Percentiles rank a stretch among this genome's conserved stretches.
Evolutionary conservation across 1,140 invertebrate species (phyloP).

Genomic region (Apis laboriosa): DNA sequence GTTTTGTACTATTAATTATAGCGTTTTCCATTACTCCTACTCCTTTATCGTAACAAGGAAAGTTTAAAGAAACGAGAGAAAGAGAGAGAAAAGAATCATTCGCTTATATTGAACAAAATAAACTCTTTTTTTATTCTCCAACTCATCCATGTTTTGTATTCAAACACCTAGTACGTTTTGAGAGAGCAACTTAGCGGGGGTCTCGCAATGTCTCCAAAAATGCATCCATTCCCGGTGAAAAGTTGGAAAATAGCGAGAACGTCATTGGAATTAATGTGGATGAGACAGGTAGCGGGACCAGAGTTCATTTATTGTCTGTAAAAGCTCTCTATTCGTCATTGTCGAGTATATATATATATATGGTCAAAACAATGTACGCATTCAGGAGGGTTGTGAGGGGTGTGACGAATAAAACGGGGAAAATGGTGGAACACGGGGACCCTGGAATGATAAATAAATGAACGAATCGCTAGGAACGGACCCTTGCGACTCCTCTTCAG

Average conservation of each 20-base stretch:
- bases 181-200: background rate
- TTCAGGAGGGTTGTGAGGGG: slow-evolving; percentile 57
- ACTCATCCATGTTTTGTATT: too few species aligned
- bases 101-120: too few species aligned
- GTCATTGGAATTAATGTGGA: slow-evolving; percentile 62
- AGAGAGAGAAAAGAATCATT: background rate
- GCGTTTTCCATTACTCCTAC: background rate
- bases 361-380: slow-evolving; percentile 58
- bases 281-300: slow-evolving; percentile 19
- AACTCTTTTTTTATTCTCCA: background rate
- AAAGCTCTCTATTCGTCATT: slow-evolving; percentile 68
- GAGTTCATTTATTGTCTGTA: slow-evolving; percentile 66
- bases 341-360: slow-evolving; percentile 41
- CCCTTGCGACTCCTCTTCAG: slow-evolving; percentile 24
- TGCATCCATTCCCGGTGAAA: background rate
- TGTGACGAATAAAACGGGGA: slow-evolving; percentile 32
- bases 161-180: background rate
- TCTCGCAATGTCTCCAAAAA: slow-evolving; percentile 21
- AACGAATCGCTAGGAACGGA: background rate
- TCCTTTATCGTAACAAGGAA: too few species aligned
- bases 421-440: slow-evolving; percentile 11
- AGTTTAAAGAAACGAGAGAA: background rate
- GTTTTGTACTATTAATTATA: slow-evolving; percentile 54
- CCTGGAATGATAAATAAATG: slow-evolving; percentile 33
- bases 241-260: background rate